Base-by-base conservation (phyloP, 2,113 vertebrate species). In the Hyperoodon ampullatus region DNA sequence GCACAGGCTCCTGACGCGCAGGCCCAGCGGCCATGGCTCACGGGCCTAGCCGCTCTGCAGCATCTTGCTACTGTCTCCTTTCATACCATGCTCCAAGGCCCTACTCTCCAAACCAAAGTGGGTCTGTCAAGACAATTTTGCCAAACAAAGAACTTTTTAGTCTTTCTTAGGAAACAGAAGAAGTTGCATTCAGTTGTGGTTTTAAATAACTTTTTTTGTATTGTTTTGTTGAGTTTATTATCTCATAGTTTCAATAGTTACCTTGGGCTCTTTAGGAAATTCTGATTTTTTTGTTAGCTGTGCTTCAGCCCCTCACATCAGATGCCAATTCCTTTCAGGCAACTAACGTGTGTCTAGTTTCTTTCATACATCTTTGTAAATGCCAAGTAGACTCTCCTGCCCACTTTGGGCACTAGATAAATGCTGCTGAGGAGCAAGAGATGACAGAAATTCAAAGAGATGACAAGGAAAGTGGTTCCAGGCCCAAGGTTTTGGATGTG, bases 71-170 rank as follows among this genome's bases (percentile, higher is more conserved):
- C 50, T 84, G 35, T 92, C 74, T 72, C n/a, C 35, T 96, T 96
- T 80, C 44, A 18, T 39, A 50, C 65, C 58, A n/a, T 65, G 35
- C 86, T 94, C 58, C 0, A 4, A 97, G 80, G 95, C 84, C 68
- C 77, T 86, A 42, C 28, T 88, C 77, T 95, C 28, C n/a, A 47
- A 87, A 95, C 74, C 70, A 75, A 89, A 95, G 39, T 61, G 63
- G 16, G 70, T 89, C 82, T 94, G 82, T 93, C 70, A 96, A 92
- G 58, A 86, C 77, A 72, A 84, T 94, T 95, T 97, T 83, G 42
- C 68, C 89, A 95, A 95, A 98, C 96, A 97, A 98, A 97, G 75
- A 87, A 50, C 90, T 95, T 93, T 92, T 97, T 80, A 94, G 70
- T 84, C n/a, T 90, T 89, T 80, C 44, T 80, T 83, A 75, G 78